Base-by-base conservation (phyloP, 1,140 invertebrate genomes). In the Ceratosolen fusciceps region DNA sequence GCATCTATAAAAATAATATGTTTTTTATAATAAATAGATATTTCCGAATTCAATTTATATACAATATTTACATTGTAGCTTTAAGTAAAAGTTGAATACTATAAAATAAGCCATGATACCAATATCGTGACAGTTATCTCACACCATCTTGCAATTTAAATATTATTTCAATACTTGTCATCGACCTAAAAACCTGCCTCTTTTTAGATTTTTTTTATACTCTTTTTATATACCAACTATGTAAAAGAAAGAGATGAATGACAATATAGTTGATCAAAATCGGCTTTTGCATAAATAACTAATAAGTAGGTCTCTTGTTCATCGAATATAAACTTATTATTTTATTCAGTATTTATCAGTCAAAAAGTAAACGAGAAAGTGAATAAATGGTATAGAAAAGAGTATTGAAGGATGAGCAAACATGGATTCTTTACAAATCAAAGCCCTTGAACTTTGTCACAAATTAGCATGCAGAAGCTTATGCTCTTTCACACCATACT, bases 71-170 rank as follows among this genome's bases (percentile, higher is more conserved):
- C n/a, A n/a, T n/a, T n/a, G n/a, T n/a, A n/a, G n/a, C n/a, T n/a
- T n/a, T n/a, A n/a, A n/a, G n/a, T n/a, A n/a, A n/a, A n/a, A n/a
- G n/a, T n/a, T n/a, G n/a, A n/a, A n/a, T n/a, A n/a, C n/a, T n/a
- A n/a, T n/a, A n/a, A n/a, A n/a, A n/a, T n/a, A n/a, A n/a, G n/a
- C n/a, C 76, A 21, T 19, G 14, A 3, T 47, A 2, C 31, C 34
- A 71, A 68, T 79, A 71, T 79, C 71, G 70, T 71, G 71, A 79
- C 74, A 31, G 16, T 68, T 74, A 79, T 79, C 77, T 26, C 21
- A 3, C 52, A 12, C 56, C 68, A 21, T 31, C 37, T 12, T 24
- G 39, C 56, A 9, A 56, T 58, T 21, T 56, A 31, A 26, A 62
- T 71, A 77, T 34, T n/a, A 31, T 43, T 70, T 77, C 52, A 54